These are phyloP conservation scores for Amblyornis subalaris DNA, from an alignment of 2,113 vertebrate species.

Conservation along the genomic window DNA sequence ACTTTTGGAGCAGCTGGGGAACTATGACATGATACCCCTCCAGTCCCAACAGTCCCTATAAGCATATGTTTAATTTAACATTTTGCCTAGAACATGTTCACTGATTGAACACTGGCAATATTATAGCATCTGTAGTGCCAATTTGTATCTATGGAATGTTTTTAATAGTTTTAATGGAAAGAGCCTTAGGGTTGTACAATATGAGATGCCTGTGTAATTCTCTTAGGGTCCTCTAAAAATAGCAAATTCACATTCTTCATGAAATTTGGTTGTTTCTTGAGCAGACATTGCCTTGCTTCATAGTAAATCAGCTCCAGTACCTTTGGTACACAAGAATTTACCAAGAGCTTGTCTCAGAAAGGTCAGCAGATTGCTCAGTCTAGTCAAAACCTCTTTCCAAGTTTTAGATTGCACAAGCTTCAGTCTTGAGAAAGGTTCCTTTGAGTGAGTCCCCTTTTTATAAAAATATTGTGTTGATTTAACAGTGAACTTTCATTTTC, in stretches of 20 bases:
- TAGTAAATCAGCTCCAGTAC: neutral
- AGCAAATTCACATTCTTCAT: neutral
- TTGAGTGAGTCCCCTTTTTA: neutral
- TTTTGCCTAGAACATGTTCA: neutral
- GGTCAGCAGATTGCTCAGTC: neutral
- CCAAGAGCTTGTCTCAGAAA: neutral
- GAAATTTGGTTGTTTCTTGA: neutral
- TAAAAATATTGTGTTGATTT: neutral
- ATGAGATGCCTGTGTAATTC: neutral
- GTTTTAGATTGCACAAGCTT: slow-evolving; percentile 25
- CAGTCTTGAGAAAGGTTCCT: slow-evolving; percentile 13
- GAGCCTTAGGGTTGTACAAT: neutral
- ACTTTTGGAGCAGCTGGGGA: neutral
- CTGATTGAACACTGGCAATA: neutral
- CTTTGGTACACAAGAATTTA: slow-evolving; percentile 44
- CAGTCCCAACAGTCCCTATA: neutral
- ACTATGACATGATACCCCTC: neutral
- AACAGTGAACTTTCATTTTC: neutral
- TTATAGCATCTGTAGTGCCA: neutral
- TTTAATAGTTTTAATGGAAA: neutral
- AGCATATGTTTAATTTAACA: neutral
- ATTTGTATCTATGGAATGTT: neutral
- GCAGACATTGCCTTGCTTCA: neutral
- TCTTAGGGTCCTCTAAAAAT: neutral
- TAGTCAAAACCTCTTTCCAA: slow-evolving; percentile 19